phyloP scores from a whole-genome alignment of 2,888 invertebrate genomes.

The Hermaeophaga mercurialis region DNA sequence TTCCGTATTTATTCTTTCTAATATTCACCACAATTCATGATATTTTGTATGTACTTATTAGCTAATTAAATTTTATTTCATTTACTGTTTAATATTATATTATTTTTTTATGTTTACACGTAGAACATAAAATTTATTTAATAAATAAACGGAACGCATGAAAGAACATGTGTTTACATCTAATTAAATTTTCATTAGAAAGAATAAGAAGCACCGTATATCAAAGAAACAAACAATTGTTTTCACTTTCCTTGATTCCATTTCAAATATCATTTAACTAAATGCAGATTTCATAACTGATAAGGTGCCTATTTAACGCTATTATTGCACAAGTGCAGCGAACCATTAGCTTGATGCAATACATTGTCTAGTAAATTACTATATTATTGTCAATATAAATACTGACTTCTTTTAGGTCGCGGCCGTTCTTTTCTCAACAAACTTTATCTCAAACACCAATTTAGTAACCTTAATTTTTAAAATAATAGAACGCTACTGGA shows the following conservation, averaged over 20 bases:
- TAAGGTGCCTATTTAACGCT: conserved; percentile 44
- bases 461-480: background rate
- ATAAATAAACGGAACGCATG: too few species aligned
- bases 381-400: conserved; percentile 40
- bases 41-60: too few species aligned
- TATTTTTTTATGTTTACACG: too few species aligned
- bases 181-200: background rate
- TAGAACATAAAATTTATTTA: background rate
- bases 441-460: conserved; percentile 16
- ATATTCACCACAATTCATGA: too few species aligned
- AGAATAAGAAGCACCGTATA: conserved; percentile 30
- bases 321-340: conserved; percentile 43
- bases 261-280: conserved; percentile 51
- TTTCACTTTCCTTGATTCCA: conserved; percentile 57
- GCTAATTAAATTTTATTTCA: too few species aligned
- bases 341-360: conserved; percentile 38
- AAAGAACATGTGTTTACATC: background rate
- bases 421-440: conserved; percentile 31
- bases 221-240: conserved; percentile 51
- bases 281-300: conserved; percentile 45
- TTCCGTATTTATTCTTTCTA: too few species aligned
- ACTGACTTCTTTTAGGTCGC: conserved; percentile 36
- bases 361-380: conserved; percentile 41
- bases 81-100: too few species aligned
- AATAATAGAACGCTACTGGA: too few species aligned